Percentiles rank a stretch among this genome's conserved stretches.
Conservation (phyloP, 2,797 vertebrate genomes). For the Darevskia nairensis region DNA sequence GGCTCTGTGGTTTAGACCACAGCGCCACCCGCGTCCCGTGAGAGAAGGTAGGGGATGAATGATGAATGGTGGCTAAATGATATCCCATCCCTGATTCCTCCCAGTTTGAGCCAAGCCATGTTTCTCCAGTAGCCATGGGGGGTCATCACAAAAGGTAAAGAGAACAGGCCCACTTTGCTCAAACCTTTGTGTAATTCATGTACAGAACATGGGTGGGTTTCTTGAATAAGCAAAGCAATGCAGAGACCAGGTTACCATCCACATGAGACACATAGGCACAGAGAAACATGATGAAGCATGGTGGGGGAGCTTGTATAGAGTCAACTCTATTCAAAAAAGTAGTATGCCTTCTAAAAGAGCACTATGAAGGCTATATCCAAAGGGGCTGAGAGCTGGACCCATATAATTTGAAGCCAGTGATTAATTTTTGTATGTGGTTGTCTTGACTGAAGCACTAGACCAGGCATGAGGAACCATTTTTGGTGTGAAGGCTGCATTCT, state of each 20-base stretch:
- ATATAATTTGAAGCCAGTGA: neutral
- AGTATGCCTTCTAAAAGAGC: neutral
- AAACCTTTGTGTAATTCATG: neutral
- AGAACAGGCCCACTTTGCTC: neutral
- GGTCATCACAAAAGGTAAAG: neutral
- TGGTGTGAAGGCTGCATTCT: no score
- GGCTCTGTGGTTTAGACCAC: no score
- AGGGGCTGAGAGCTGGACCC: neutral
- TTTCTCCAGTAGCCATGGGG: neutral
- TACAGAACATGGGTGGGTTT: neutral
- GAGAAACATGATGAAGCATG: neutral
- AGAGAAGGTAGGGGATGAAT: neutral
- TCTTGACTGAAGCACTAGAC: neutral
- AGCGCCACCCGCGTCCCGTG: no score
- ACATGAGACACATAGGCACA: neutral
- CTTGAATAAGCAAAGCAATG: neutral
- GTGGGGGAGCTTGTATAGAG: no score
- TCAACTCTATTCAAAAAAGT: neutral
- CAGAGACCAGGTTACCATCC: neutral
- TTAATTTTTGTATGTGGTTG: no score
- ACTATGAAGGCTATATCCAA: no score
- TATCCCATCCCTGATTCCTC: neutral
- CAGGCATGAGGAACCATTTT: neutral
- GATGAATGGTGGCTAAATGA: no score
- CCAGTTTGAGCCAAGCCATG: neutral